phyloP scores from a whole-genome alignment of 2,797 vertebrate species.

The Synaphobranchus kaupii region DNA sequence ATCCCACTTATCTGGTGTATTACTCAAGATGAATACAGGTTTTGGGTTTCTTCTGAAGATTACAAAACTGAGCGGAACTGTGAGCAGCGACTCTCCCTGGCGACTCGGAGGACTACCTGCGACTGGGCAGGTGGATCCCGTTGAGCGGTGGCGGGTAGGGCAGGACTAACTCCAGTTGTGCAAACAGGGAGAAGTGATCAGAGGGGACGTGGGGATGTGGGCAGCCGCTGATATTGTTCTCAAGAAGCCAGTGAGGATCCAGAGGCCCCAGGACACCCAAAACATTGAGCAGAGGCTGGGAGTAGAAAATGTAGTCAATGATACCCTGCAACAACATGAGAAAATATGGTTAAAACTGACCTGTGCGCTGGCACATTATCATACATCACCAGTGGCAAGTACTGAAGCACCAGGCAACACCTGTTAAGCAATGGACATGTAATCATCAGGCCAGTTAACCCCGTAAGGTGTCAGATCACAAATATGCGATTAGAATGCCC shows the following conservation, averaged over 20 bases:
- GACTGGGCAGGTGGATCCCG: conserved; percentile 91
- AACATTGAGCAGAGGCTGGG: conserved; percentile 96
- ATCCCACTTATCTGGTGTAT: conserved; percentile 76
- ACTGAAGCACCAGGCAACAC: no score
- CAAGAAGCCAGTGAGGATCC: conserved; percentile 93
- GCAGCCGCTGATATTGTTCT: conserved; percentile 96
- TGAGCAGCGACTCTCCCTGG: conserved; percentile 50
- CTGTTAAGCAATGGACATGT: no score
- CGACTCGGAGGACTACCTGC: conserved; percentile 89
- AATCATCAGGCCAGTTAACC: no score
- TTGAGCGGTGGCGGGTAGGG: conserved; percentile 90
- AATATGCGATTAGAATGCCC: no score
- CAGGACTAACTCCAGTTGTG: conserved; percentile 97
- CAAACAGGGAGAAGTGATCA: conserved; percentile 98
- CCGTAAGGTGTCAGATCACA: no score
- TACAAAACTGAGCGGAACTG: conserved; percentile 65
- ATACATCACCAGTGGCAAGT: background rate
- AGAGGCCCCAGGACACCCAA: conserved; percentile 94
- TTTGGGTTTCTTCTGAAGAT: conserved; percentile 63
- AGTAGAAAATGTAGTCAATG: conserved; percentile 99
- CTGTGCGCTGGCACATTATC: background rate
- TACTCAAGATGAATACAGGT: conserved; percentile 77
- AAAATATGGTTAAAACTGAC: background rate
- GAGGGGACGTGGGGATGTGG: conserved; percentile 97
- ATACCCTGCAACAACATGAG: conserved; percentile 78